A percentile compares a stretch with the other conserved stretches of the same genome.
phyloP scores from a whole-genome alignment of 1,140 invertebrate genomes.

The Contarinia nasturtii region DNA sequence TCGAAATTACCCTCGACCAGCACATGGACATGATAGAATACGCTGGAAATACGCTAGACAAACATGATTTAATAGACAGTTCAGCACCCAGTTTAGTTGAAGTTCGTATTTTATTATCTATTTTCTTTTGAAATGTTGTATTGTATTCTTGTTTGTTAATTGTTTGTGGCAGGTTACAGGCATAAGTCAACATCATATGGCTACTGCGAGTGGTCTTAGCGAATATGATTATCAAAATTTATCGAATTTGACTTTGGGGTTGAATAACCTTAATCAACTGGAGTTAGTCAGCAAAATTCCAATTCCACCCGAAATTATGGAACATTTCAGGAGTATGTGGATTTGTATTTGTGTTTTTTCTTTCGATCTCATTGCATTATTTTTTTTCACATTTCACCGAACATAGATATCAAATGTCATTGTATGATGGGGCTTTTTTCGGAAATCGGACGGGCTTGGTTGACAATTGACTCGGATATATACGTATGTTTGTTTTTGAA shows the following conservation, averaged over 20 bases:
- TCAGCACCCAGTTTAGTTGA: slow-evolving; percentile 16
- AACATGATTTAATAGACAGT: slow-evolving; percentile 14
- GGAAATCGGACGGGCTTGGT: slow-evolving; percentile 88
- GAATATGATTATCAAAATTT: slow-evolving; percentile 78
- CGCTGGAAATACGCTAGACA: slow-evolving; percentile 20
- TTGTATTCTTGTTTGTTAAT: not conserved
- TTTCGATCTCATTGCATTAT: too few relatives aligned
- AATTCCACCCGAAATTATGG: slow-evolving; percentile 76
- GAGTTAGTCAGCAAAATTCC: slow-evolving; percentile 65
- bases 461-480: slow-evolving; percentile 94
- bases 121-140: not conserved
- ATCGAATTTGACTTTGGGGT: slow-evolving; percentile 37
- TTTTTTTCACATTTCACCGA: slow-evolving; percentile 2
- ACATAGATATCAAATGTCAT: slow-evolving; percentile 74
- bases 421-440: slow-evolving; percentile 93
- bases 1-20: not conserved
- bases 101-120: slow-evolving; percentile 7
- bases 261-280: slow-evolving; percentile 53
- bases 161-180: slow-evolving; percentile 13
- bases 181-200: slow-evolving; percentile 20
- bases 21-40: slow-evolving; percentile 4
- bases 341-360: not conserved
- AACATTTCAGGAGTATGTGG: slow-evolving; percentile 77
- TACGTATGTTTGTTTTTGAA: slow-evolving; percentile 39
- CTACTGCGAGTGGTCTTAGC: slow-evolving; percentile 54